Base-by-base conservation (phyloP, 30 jellyfish, hydroid and myxozoan genomes). In the Hydra vulgaris region DNA sequence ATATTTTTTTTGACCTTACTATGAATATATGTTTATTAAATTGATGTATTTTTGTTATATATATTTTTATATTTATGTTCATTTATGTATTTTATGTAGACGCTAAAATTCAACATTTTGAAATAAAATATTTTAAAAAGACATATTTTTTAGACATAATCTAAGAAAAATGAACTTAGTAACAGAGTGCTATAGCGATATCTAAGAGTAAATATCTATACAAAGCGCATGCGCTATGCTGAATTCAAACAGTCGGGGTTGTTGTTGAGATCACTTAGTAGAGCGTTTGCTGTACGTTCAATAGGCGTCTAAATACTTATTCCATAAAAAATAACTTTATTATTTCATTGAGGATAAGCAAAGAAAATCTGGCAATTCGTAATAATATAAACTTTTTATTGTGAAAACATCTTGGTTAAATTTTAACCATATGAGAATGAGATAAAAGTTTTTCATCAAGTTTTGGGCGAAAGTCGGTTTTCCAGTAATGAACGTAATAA, bases 171-270 rank as follows among this genome's bases (percentile, higher is more conserved):
- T n/a, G n/a, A n/a, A n/a, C n/a, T n/a, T 12, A 12, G 61, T 12
- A 40, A 40, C 61, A 40, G 12, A 40, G 12, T 40, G 12, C 12
- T 12, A 3, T 40, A 3, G 5, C 12, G 8, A 5, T 40, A 40
- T 3, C 61, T 3, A 40, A 40, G 12, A 40, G 61, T 40, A 40
- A 40, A 40, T 40, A 40, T 5, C 61, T 5, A 12, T 68, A 68
- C 4, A 3, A n/a, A 7, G 75, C 75, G 75, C 75, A 68, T 20
- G 75, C 75, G 75, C 15, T n/a, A 3, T 68, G 8, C 75, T 68
- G 75, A 68, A 68, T 68, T 68, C 75, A 68, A 68, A 68, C 75
- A 68, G 75, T 68, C 27, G 75, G 61, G 61, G 25, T 68, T 68
- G n/a, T n/a, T 68, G 75, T 68, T 68, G 75, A 68, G 75, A 68